Percentiles rank a stretch among this genome's conserved stretches.
phyloP scores from a whole-genome alignment of 64 coral and sea anemone genomes.

The Stichodactyla helianthus region DNA sequence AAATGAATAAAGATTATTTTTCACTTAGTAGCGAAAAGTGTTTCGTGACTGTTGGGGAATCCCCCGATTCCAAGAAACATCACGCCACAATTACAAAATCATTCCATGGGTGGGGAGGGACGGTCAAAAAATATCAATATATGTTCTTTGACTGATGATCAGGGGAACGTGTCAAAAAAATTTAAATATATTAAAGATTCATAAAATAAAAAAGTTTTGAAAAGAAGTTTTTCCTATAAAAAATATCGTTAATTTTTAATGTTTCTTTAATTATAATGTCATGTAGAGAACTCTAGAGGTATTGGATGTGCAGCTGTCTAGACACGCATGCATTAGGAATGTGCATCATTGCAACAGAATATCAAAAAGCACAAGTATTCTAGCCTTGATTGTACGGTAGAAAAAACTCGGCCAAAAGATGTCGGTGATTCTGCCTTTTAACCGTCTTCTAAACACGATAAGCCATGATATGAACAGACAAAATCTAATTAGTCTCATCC shows the following conservation, averaged over 20 bases:
- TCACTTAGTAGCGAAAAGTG: no score
- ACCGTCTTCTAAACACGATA: constrained; percentile 59
- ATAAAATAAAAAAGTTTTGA: no score
- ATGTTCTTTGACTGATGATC: no score
- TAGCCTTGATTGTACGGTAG: neutral
- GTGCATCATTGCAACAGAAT: neutral
- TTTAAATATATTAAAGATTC: no score
- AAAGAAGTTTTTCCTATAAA: no score
- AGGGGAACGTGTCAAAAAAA: no score
- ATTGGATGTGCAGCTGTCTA: no score
- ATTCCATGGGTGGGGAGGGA: neutral
- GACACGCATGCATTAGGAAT: no score
- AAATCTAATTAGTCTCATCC: constrained; percentile 47
- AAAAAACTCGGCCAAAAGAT: neutral
- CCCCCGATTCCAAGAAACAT: neutral
- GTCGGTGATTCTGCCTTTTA: constrained; percentile 32
- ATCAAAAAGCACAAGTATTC: neutral
- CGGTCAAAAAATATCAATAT: neutral
- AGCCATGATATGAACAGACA: constrained; percentile 45
- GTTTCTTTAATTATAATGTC: no score
- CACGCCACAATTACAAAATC: neutral
- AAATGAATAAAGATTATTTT: no score
- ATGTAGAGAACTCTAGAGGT: no score
- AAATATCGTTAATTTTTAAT: no score
- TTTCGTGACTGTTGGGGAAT: neutral